Base-by-base conservation (phyloP, 2,113 vertebrate species). In the Panthera uncia region DNA sequence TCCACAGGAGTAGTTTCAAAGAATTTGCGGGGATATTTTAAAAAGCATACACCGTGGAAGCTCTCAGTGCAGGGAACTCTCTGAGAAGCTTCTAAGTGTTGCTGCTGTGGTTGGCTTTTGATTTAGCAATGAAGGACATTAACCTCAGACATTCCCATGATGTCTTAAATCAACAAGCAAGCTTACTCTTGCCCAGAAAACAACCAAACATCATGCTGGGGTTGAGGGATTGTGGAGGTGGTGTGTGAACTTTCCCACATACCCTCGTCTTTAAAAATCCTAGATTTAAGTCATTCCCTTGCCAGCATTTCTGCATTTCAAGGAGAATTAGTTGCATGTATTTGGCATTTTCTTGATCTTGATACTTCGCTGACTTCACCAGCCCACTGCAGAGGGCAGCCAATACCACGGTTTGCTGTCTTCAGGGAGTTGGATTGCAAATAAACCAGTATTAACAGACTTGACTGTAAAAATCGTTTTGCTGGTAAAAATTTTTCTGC, bases 291-390 rank as follows among this genome's bases (percentile, higher is more conserved):
- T 86, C 55, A 12, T 36, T 74, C 50, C 71, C 57, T 79, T 91
- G 85, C 85, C 92, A 78, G 50, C 36, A 3, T 88, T 91, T 94
- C 69, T 93, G 52, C 33, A 50, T 91, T 93, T 76, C 50, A 18
- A 48, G n/a, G 68, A 93, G 78, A 90, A 69, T 95, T 36, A 76
- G 71, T 95, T 80, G 65, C 38, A 38, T 63, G 36, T 41, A 66
- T 63, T 76, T 98, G 89, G 79, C 38, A 38, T 91, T 68, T 96
- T 95, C 79, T 82, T 91, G 18, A 66, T 57, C 74, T 91, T 31
- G 25, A 45, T 79, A 65, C 74, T n/a, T 86, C 3, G 4, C 52
- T 69, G 81, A 94, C 50, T 84, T 78, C 68, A 71, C 33, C 27
- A 76, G 27, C 14, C 38, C n/a, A 36, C 27, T 80, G 33, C 36